Evolutionary conservation across 2,113 vertebrate genomes (phyloP).

Genomic region (Oncorhynchus nerka): DNA sequence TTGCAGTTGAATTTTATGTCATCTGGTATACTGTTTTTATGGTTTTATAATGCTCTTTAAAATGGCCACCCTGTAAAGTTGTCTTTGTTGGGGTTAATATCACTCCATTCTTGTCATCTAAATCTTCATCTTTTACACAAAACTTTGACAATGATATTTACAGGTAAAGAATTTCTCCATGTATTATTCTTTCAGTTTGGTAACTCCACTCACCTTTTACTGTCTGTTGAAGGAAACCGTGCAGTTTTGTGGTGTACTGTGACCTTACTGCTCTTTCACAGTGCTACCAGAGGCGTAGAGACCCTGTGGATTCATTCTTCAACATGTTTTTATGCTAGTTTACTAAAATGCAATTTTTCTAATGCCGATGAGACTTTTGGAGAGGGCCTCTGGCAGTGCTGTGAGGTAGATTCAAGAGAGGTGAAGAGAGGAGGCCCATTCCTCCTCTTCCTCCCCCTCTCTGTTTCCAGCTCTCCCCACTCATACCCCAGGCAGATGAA

Average conservation of each 20-base stretch:
- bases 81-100: slow-evolving; percentile 25
- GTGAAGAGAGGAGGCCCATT: background rate
- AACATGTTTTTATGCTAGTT: slow-evolving; percentile 7
- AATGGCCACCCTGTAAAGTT: slow-evolving; percentile 51
- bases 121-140: background rate
- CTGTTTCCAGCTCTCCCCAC: background rate
- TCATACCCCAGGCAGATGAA: background rate
- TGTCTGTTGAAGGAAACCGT: background rate
- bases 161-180: background rate
- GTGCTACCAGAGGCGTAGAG: background rate
- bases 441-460: background rate
- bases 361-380: background rate
- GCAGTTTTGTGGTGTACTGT: slow-evolving; percentile 14
- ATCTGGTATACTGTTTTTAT: slow-evolving; percentile 31
- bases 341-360: slow-evolving; percentile 11
- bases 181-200: background rate
- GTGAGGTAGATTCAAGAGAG: background rate
- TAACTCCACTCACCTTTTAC: slow-evolving; percentile 18
- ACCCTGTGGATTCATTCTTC: background rate
- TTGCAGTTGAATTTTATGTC: background rate
- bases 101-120: slow-evolving; percentile 17
- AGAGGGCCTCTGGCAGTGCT: slow-evolving; percentile 12
- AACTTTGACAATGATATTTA: background rate
- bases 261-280: slow-evolving; percentile 26
- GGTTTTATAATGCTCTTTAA: slow-evolving; percentile 39